Base-by-base conservation (phyloP, 2,113 vertebrate species). In the Pseudorectes ferrugineus region DNA sequence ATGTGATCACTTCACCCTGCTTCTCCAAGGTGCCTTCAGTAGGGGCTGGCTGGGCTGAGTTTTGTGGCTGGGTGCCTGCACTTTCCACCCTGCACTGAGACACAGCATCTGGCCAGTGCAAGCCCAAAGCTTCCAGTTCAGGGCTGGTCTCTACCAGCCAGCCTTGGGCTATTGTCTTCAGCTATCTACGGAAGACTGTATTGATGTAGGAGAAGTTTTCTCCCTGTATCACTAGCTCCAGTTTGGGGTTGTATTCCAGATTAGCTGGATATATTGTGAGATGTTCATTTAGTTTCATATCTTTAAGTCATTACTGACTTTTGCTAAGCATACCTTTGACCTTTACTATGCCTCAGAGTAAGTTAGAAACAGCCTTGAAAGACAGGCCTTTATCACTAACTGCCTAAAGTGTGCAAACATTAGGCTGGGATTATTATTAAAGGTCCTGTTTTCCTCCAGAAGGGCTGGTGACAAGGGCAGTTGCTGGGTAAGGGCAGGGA, bases 21-120 rank as follows among this genome's bases (percentile, higher is more conserved):
- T 33, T 70, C 65, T 76, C 45, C 1, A 1, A 54, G 15, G 20
- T 71, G 42, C 42, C n/a, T 28, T 31, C 1, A 0, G 11, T 3
- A n/a, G 3, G 4, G 46, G 29, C 24, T 52, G 72, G 7, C 18
- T 6, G 7, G 45, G 49, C 46, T 88, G 52, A 82, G 10, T 57
- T 61, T 35, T 49, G 25, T 0, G 9, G 19, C 31, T 3, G 1
- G 6, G 12, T 3, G 0, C 15, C 59, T 29, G 12, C 1, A 4
- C 29, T 86, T 51, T 59, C 42, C 28, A 46, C 17, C 17, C 28
- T 29, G 16, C 1, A 2, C 40, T 59, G 57, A 55, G 22, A n/a
- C 14, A 19, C 1, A 3, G 36, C 35, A 29, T 14, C 29, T 0
- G 0, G 52, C 24, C 77, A 40, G 10, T 4, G 28, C 45, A 62